A percentile compares a stretch with the other conserved stretches of the same genome.
Evolutionary conservation across 2,797 vertebrate species (phyloP).

Genomic region (Pseudocheirus occidentalis): DNA sequence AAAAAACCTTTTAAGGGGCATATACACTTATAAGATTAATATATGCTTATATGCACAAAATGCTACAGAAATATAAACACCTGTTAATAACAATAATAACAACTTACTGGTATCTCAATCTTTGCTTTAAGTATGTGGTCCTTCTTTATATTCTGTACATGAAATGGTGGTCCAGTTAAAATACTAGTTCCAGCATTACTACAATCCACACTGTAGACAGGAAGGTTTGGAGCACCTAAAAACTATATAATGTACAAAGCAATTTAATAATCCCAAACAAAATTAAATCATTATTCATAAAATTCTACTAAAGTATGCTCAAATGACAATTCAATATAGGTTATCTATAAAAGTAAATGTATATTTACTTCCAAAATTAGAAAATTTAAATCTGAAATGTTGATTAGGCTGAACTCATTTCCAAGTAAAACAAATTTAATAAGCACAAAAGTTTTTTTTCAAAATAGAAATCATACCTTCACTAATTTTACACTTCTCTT

Average conservation of each 20-base stretch:
- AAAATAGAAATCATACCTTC: constrained; percentile 15
- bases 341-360: background rate
- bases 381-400: constrained; percentile 44
- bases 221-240: constrained; percentile 85
- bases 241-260: constrained; percentile 83
- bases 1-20: background rate
- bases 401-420: constrained; percentile 16
- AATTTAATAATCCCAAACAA: constrained; percentile 24
- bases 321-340: constrained; percentile 17
- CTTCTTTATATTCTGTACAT: constrained; percentile 88
- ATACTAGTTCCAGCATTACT: constrained; percentile 90
- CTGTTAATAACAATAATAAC: constrained; percentile 40
- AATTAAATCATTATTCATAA: constrained; percentile 1
- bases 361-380: constrained; percentile 10
- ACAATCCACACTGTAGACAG: constrained; percentile 87
- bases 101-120: constrained; percentile 90
- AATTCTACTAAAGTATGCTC: constrained; percentile 26
- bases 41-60: background rate
- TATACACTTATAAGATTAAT: background rate
- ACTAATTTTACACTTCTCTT: background rate
- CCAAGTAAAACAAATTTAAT: constrained; percentile 39
- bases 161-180: constrained; percentile 87
- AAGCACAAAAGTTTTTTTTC: constrained; percentile 10
- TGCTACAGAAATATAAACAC: background rate
- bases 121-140: constrained; percentile 86